Conservation (phyloP, 2,797 vertebrate genomes). For the Aphelocoma californica region DNA sequence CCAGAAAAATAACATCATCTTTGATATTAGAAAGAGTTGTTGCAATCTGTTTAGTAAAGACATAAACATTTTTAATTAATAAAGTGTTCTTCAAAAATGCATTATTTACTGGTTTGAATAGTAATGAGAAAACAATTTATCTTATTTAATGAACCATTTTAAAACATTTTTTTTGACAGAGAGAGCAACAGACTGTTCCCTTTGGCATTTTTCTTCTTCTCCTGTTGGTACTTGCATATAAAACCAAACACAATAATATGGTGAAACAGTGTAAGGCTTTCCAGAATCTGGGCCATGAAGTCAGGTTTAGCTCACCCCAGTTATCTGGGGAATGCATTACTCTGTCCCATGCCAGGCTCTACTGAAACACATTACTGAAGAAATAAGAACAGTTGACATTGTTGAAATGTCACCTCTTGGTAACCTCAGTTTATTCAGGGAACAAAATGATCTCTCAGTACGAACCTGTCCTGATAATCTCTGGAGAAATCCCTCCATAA, state of each 20-base stretch:
- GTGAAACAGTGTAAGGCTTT: background rate
- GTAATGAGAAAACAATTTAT: constrained; percentile 68
- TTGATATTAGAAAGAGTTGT: constrained; percentile 17
- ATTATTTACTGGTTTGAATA: constrained; percentile 68
- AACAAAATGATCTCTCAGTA: constrained; percentile 41
- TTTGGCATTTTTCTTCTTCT: constrained; percentile 14
- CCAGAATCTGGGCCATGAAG: background rate
- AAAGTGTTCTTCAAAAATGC: constrained; percentile 67
- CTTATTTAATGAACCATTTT: constrained; percentile 64
- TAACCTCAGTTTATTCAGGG: constrained; percentile 48
- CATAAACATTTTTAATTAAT: constrained; percentile 74
- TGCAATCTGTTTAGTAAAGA: constrained; percentile 40
- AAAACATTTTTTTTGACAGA: constrained; percentile 64
- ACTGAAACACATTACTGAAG: background rate
- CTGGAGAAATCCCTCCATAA: constrained; percentile 34
- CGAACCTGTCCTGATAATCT: constrained; percentile 33
- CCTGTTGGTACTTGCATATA: background rate
- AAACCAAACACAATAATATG: background rate
- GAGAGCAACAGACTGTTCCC: constrained; percentile 27
- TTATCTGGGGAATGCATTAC: background rate
- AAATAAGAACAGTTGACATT: background rate
- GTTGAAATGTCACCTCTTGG: constrained; percentile 31
- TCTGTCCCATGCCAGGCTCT: background rate
- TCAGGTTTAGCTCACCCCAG: background rate
- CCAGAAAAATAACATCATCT: constrained; percentile 12